These are phyloP conservation scores for Ceyx melanurus DNA, from an alignment of 2,113 vertebrate species.

Conservation along the genomic window DNA sequence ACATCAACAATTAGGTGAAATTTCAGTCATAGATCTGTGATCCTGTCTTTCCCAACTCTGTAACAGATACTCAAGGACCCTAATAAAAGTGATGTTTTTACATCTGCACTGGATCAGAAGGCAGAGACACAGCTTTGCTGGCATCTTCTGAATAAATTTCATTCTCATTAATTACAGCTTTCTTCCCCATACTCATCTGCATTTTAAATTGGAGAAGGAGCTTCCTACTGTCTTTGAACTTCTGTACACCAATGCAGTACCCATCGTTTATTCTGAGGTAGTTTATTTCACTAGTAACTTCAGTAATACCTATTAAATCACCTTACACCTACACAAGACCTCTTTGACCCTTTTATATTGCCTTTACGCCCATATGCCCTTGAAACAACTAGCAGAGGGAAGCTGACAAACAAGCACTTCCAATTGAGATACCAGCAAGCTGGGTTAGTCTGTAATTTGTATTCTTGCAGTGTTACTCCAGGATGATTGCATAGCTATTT, in stretches of 20 bases:
- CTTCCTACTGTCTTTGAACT: not conserved
- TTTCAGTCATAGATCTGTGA: not conserved
- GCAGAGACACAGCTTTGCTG: not conserved
- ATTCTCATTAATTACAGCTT: not conserved
- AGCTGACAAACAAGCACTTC: not conserved
- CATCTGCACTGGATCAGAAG: not conserved
- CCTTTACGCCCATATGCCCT: not conserved
- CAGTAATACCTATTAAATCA: not conserved
- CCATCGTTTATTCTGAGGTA: not conserved
- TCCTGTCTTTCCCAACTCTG: not conserved
- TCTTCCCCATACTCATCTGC: not conserved
- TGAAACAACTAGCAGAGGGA: not conserved
- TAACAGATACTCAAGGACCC: not conserved
- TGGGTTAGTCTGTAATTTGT: slow-evolving; percentile 56
- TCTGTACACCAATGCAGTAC: not conserved
- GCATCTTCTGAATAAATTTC: not conserved
- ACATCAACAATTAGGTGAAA: fast-evolving
- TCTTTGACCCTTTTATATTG: not conserved
- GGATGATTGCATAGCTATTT: slow-evolving; percentile 69
- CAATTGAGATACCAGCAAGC: slow-evolving; percentile 12
- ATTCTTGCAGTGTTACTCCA: slow-evolving; percentile 40
- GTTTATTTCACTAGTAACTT: not conserved
- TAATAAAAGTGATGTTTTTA: not conserved
- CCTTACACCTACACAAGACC: not conserved
- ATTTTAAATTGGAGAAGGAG: not conserved